These are phyloP conservation scores for Pollenia griseotomentosa DNA, from an alignment of 2,888 invertebrate genomes.

Conservation along the genomic window DNA sequence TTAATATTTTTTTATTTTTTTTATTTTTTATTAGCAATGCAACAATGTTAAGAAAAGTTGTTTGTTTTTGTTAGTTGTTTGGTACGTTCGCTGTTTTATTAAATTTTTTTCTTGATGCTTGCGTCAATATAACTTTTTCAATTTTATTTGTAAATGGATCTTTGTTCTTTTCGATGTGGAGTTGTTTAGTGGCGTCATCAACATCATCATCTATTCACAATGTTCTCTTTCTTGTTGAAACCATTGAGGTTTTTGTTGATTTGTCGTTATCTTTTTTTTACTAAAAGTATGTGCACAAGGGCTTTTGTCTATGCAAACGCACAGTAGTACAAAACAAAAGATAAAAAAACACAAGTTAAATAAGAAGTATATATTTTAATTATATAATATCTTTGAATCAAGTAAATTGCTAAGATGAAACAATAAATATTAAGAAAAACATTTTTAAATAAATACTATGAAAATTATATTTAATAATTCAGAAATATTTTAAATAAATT, in stretches of 20 bases:
- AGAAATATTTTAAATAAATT: too few relatives aligned
- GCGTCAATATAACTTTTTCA: slow-evolving; percentile 68
- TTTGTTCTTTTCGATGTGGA: slow-evolving; percentile 50
- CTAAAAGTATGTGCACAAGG: slow-evolving; percentile 28
- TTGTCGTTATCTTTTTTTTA: slow-evolving; percentile 23
- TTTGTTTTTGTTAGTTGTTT: slow-evolving; percentile 40
- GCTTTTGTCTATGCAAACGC: neutral
- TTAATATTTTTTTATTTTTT: too few relatives aligned
- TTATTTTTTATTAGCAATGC: slow-evolving; percentile 30
- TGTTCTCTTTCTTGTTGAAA: neutral
- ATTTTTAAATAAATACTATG: too few relatives aligned
- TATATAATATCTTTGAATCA: too few relatives aligned
- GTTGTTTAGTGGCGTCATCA: slow-evolving; percentile 67
- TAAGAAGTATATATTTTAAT: too few relatives aligned
- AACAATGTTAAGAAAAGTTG: slow-evolving; percentile 63
- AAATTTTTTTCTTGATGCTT: slow-evolving; percentile 35
- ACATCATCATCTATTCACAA: slow-evolving; percentile 22
- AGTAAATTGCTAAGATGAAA: too few relatives aligned
- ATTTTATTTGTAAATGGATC: slow-evolving; percentile 65
- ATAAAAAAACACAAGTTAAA: too few relatives aligned
- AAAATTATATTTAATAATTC: too few relatives aligned
- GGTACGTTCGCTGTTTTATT: slow-evolving; percentile 10
- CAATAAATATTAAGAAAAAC: too few relatives aligned
- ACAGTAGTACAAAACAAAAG: slow-evolving; percentile 31
- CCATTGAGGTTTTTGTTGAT: slow-evolving; percentile 52